A percentile compares a stretch with the other conserved stretches of the same genome.
These are phyloP conservation scores for Cinclus cinclus DNA, from an alignment of 2,113 vertebrate species.

Conservation along the genomic window DNA sequence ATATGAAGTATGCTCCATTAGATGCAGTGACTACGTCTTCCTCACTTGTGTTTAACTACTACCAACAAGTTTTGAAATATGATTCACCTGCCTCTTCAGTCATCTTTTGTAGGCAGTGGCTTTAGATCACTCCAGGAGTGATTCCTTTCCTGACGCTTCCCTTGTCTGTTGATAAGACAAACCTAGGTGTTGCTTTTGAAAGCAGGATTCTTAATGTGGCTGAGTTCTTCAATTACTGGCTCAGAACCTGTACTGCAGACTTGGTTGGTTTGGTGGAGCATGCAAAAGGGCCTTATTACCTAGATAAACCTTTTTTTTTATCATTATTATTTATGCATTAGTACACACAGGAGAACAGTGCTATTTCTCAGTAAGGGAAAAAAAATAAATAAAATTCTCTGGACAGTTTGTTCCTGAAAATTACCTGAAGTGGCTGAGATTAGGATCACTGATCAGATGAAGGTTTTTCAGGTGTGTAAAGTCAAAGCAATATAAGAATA, in stretches of 20 bases:
- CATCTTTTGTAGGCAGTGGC: background rate
- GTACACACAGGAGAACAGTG: background rate
- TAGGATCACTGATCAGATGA: background rate
- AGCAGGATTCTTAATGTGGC: background rate
- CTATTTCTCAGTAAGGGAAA: background rate
- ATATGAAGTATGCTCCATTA: background rate
- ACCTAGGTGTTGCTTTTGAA: background rate
- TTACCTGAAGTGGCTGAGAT: background rate
- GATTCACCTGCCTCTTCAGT: background rate
- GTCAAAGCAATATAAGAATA: background rate
- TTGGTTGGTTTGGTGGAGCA: background rate
- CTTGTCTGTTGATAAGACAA: background rate
- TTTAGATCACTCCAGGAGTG: background rate
- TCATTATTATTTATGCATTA: background rate
- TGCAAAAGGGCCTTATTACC: background rate
- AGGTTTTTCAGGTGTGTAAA: background rate
- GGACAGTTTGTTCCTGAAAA: background rate
- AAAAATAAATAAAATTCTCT: background rate
- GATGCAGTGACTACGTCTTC: background rate
- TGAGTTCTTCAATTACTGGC: background rate
- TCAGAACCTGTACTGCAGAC: background rate
- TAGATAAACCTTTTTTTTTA: background rate
- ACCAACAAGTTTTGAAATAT: background rate
- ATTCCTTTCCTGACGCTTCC: background rate
- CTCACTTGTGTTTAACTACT: background rate